These are phyloP conservation scores for Apaloderma vittatum DNA, from an alignment of 2,113 vertebrate genomes.

Conservation along the genomic window DNA sequence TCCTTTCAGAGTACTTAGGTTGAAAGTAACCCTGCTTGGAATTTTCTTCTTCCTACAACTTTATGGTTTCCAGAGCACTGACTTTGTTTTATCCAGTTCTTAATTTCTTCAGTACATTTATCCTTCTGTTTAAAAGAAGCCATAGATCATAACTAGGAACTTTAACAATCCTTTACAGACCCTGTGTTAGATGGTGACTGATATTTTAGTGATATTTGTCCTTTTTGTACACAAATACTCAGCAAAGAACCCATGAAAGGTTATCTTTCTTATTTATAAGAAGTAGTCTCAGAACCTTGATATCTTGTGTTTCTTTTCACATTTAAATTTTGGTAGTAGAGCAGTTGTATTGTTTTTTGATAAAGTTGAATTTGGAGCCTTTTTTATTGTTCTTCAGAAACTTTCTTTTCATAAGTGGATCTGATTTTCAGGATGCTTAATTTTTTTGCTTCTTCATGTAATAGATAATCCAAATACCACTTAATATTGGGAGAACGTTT, in stretches of 20 bases:
- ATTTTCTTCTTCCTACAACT: background rate
- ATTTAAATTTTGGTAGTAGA: background rate
- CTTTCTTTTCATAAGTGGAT: background rate
- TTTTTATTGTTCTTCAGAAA: background rate
- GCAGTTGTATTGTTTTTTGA: background rate
- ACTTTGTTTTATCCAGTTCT: background rate
- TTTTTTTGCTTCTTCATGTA: constrained; percentile 2
- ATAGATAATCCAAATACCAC: background rate
- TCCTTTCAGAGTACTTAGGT: background rate
- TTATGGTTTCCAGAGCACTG: background rate
- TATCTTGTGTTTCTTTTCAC: background rate
- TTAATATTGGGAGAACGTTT: background rate
- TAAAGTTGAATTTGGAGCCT: background rate
- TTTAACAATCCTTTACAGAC: background rate
- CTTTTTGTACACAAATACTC: background rate
- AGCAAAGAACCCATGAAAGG: background rate
- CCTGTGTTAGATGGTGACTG: background rate
- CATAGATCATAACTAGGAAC: background rate
- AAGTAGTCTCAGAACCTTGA: background rate
- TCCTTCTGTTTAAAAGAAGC: background rate
- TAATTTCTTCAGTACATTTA: background rate
- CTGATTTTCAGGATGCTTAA: background rate
- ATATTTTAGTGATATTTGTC: background rate
- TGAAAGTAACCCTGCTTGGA: background rate
- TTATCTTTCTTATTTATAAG: background rate